Evolutionary conservation across 2,113 vertebrate genomes (phyloP), one percentile per base, ranked within the genome.

Genomic region (Eira barbara): DNA sequence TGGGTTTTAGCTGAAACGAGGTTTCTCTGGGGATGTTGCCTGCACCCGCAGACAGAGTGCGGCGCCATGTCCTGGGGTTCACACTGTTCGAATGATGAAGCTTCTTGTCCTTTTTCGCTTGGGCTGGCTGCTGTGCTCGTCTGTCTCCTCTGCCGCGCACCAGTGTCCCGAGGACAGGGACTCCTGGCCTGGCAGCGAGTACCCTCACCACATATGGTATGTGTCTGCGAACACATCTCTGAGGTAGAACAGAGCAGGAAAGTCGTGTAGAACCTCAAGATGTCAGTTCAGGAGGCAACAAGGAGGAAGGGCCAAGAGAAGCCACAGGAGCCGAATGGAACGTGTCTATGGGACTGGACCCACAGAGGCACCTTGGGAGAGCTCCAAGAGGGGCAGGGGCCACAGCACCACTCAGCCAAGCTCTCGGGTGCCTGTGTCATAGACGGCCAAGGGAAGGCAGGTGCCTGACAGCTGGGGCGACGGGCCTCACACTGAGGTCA

Each of bases 81-180:
- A 2, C 2, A 3, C 15, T 34, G 29, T 0, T 18, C 36, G 27
- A 42, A 9, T 2, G 2, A 42, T 2, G 6, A 0, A 4, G 42
- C 29, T 27, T 52, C 55, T 21, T 18, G 55, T 25, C n/a, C 20
- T 14, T 18, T 7, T 73, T 1, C 21, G 23, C 69, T 14, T 61
- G 17, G 69, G 49, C 59, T 52, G 29, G 65, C 25, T 34, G 18
- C n/a, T 39, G 4, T 3, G 61, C 57, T 25, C 47, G 6, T 55
- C 23, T 15, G 39, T 25, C 52, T 55, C 61, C 57, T n/a, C 31
- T 2, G 2, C 18, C 0, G 18, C 9, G 8, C 4, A 25, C 61
- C 1, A 45, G 23, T 9, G 57, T 76, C 65, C 34, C 18, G 39
- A 63, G 90, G 42, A n/a, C 17, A n/a, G 57, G 74, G 34, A 47